Evolutionary conservation across 2,888 invertebrate species (phyloP).

Genomic region (Harpagoxenus sublaevis): DNA sequence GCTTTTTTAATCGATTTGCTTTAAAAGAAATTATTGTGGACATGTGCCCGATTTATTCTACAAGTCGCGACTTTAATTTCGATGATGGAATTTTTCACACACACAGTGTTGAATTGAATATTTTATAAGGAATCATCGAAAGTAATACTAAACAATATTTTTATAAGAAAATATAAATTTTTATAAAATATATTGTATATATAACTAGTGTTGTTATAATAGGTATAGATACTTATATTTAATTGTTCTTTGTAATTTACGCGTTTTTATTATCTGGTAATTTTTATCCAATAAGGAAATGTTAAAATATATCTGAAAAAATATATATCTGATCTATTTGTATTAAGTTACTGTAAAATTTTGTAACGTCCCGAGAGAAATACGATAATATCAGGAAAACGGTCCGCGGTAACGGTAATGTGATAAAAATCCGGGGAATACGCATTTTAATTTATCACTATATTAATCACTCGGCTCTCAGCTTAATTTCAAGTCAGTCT

Average conservation of each 20-base stretch:
- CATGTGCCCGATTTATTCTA: not conserved
- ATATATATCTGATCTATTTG: not conserved
- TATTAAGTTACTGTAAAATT: not conserved
- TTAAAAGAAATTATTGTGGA: not conserved
- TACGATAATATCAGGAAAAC: not conserved
- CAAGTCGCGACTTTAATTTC: constrained; percentile 5
- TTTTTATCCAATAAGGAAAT: not conserved
- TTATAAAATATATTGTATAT: not conserved
- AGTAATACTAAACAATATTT: not conserved
- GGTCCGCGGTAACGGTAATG: not conserved
- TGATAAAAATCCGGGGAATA: not conserved
- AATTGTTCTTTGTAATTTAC: not conserved
- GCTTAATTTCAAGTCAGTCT: constrained; percentile 11
- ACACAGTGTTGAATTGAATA: not conserved
- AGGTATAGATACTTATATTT: not conserved
- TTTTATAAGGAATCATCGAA: not conserved
- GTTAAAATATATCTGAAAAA: not conserved
- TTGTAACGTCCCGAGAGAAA: not conserved
- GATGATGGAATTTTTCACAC: not conserved
- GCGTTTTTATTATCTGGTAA: not conserved
- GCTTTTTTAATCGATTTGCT: constrained; percentile 1
- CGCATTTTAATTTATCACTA: constrained; percentile 29
- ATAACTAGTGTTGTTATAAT: not conserved
- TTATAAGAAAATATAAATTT: not conserved
- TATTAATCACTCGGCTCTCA: constrained; percentile 18